phyloP scores from a whole-genome alignment of 2,113 vertebrate species.

The Isurus oxyrinchus region DNA sequence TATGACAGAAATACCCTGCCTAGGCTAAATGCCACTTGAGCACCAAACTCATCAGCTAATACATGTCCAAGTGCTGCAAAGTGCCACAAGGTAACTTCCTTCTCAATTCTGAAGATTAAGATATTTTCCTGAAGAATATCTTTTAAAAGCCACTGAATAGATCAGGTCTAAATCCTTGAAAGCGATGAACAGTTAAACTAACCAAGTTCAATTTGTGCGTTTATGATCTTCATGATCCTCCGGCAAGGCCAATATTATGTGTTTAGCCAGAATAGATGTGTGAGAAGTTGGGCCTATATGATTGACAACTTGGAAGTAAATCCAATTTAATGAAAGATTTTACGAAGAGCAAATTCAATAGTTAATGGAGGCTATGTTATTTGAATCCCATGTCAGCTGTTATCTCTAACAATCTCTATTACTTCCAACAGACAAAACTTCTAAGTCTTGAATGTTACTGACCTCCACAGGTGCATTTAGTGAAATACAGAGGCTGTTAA shows the following conservation, averaged over 20 bases:
- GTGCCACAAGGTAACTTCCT: background rate
- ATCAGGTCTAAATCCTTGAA: background rate
- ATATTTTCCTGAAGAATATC: background rate
- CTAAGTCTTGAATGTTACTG: background rate
- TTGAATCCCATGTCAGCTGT: background rate
- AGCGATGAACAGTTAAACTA: background rate
- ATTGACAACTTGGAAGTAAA: background rate
- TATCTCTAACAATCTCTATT: background rate
- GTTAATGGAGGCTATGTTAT: background rate
- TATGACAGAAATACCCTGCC: background rate
- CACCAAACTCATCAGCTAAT: background rate
- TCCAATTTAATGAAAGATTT: background rate
- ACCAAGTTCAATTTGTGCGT: background rate
- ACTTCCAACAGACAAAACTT: background rate
- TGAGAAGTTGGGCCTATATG: background rate
- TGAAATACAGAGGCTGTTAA: background rate
- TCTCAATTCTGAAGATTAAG: background rate
- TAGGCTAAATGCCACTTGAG: background rate
- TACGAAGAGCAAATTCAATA: background rate
- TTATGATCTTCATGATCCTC: background rate
- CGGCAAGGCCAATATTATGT: background rate
- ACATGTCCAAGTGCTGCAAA: background rate
- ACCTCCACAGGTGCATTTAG: background rate
- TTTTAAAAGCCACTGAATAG: background rate
- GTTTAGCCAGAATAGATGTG: background rate